Conservation (phyloP, 2,797 vertebrate species). For the Sandelia bainsii region DNA sequence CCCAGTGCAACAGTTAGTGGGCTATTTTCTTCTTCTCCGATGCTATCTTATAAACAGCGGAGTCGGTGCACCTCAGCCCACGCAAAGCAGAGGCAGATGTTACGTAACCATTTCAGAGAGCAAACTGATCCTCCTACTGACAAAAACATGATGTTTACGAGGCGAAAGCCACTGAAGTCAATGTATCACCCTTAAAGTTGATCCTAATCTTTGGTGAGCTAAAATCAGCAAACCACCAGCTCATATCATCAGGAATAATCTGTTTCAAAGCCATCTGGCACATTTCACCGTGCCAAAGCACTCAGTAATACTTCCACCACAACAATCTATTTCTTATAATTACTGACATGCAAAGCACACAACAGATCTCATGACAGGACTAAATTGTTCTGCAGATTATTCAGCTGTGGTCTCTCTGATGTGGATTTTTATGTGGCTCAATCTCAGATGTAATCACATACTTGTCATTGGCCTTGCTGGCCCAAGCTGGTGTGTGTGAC, state of each 20-base stretch:
- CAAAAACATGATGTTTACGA: conserved; percentile 3
- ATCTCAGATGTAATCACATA: conserved; percentile 12
- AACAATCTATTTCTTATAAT: conserved; percentile 24
- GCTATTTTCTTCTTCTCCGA: conserved; percentile 25
- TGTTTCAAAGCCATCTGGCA: conserved; percentile 59
- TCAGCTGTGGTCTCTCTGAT: neutral
- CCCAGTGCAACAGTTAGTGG: conserved; percentile 19
- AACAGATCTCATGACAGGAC: neutral
- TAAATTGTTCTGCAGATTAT: neutral
- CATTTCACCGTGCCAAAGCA: conserved; percentile 37
- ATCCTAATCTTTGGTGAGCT: conserved; percentile 40
- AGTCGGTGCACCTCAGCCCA: conserved; percentile 45
- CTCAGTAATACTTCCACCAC: neutral
- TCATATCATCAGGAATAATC: conserved; percentile 38
- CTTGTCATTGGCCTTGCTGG: neutral
- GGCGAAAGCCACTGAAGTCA: neutral
- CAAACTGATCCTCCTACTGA: conserved; percentile 56
- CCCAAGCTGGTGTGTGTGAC: neutral
- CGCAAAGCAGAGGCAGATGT: conserved; percentile 67
- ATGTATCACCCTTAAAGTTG: conserved; percentile 14
- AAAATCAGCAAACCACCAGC: conserved; percentile 7
- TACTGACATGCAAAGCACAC: conserved; percentile 10
- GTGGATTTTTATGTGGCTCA: neutral
- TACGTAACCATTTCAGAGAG: conserved; percentile 59
- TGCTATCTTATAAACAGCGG: conserved; percentile 33